phyloP scores from a whole-genome alignment of 2,888 invertebrate species.

The Hymenopus coronatus region DNA sequence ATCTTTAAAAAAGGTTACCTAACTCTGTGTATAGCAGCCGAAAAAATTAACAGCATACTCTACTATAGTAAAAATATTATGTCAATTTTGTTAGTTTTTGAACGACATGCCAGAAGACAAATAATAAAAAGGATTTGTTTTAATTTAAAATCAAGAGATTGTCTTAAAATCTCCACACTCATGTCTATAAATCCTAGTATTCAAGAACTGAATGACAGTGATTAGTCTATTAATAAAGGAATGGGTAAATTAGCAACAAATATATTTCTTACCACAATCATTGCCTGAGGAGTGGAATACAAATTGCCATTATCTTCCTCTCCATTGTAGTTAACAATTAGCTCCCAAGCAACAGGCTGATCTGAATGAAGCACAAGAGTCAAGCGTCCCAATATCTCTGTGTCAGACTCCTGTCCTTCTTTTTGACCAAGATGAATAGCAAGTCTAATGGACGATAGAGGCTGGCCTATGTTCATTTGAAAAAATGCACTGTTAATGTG shows the following conservation, averaged over 20 bases:
- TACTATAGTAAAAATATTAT: too few species aligned
- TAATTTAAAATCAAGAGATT: too few species aligned
- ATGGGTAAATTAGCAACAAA: too few species aligned
- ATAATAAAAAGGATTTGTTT: too few species aligned
- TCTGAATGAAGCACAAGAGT: slow-evolving; percentile 31
- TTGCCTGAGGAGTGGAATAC: slow-evolving; percentile 8
- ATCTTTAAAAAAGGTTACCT: too few species aligned
- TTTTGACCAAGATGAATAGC: neutral
- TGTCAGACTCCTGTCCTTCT: neutral
- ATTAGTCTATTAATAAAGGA: neutral
- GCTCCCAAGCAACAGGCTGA: slow-evolving; percentile 31
- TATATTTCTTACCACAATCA: slow-evolving; percentile 23
- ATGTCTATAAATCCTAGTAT: too few species aligned
- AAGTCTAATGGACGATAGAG: neutral
- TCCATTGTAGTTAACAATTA: slow-evolving; percentile 3
- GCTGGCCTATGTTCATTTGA: neutral
- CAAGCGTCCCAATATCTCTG: slow-evolving; percentile 20
- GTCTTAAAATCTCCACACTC: too few species aligned
- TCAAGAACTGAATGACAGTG: too few species aligned
- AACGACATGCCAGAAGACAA: too few species aligned
- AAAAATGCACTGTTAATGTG: neutral
- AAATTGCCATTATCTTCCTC: neutral
- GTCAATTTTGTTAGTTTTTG: too few species aligned
- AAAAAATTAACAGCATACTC: too few species aligned
- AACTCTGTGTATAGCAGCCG: too few species aligned